Base-by-base conservation (phyloP, 2,888 invertebrate genomes). In the Prosapia bicincta region DNA sequence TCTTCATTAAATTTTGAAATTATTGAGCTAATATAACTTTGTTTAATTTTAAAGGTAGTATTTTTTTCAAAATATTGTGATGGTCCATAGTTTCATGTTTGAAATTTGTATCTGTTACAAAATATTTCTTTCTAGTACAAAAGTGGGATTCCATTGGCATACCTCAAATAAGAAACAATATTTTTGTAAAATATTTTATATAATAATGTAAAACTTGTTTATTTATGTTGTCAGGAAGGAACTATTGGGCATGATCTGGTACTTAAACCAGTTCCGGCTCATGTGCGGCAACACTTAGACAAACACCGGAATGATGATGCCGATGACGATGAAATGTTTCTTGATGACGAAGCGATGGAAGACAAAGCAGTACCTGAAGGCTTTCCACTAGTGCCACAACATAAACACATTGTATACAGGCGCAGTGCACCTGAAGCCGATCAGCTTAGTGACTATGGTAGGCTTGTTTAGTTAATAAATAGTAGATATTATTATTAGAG, bases 191-290 rank as follows among this genome's bases (percentile, higher is more conserved):
- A 15, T 38, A 38, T 38, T 38, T 38, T 13, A 38, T 38, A 38
- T 38, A 38, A 38, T 38, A 9, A 13, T 38, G 38, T 38, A 9
- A 38, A n/a, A n/a, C n/a, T n/a, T n/a, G n/a, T n/a, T n/a, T n/a
- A n/a, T 66, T 15, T 28, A 13, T 72, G 30, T 67, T 67, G 9
- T 78, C 88, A 97, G 96, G 95, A 97, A 86, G 97, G 97, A 81
- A 95, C 95, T 81, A 95, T 97, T 80, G 97, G 97, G 79, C 90
- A 93, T 85, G 93, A 95, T 82, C 86, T 96, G 83, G 93, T 97
- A 81, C 94, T 97, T 84, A 90, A 93, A 82, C 96, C 97, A 78
- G 87, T 96, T 79, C 96, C 96, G 69, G 87, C 90, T 81, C 89
- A 92, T 78, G 88, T 95, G 82, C 88, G 83, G 32, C 82, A 81